Evolutionary conservation across 64 coral and sea anemone genomes (phyloP).

Genomic region (Pachyseris speciosa): DNA sequence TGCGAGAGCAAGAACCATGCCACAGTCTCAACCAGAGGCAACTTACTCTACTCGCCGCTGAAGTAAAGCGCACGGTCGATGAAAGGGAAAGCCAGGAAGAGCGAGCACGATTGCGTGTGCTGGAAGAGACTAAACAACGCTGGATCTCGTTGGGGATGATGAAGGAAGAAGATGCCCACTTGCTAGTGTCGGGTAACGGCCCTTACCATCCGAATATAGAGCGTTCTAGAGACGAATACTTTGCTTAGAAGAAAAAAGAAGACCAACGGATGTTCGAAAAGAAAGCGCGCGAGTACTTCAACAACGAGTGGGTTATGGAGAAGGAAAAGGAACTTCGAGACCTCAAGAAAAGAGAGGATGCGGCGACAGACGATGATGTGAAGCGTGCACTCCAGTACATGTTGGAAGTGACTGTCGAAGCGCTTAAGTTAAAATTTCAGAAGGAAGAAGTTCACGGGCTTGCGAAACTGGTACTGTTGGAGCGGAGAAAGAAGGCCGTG

Average conservation of each 20-base stretch:
- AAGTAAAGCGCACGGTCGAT: background rate
- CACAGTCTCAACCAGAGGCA: background rate
- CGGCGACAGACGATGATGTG: background rate
- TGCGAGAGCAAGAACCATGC: background rate
- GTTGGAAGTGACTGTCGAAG: background rate
- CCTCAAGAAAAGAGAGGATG: background rate
- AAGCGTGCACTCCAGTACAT: background rate
- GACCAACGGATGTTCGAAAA: background rate
- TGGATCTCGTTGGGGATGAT: background rate
- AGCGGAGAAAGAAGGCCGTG: background rate
- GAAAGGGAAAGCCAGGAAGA: background rate
- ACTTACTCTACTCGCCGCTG: background rate
- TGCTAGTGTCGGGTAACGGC: background rate
- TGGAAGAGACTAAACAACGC: background rate
- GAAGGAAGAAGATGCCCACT: background rate
- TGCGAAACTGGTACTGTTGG: background rate
- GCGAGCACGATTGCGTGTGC: background rate
- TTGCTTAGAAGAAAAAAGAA: background rate
- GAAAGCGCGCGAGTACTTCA: background rate
- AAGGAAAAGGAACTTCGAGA: background rate
- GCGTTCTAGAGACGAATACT: no score
- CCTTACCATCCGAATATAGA: no score
- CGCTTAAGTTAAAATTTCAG: background rate
- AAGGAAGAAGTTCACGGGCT: background rate
- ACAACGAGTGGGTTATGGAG: background rate